Evolutionary conservation across 2,888 invertebrate genomes (phyloP).

Genomic region (Agonopterix subpropinquella): DNA sequence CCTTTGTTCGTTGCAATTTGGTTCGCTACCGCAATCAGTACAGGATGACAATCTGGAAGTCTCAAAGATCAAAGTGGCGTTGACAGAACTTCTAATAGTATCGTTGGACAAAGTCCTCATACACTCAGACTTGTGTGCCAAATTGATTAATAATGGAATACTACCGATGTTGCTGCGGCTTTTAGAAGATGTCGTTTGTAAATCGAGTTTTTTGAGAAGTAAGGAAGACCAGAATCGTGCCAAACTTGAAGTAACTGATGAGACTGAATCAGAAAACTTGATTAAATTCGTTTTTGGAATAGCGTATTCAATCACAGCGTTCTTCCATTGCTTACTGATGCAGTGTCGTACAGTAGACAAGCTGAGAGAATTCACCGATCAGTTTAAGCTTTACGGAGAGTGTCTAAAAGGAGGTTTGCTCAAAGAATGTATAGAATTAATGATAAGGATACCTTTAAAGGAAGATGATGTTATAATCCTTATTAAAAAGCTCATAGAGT

Average conservation of each 20-base stretch:
- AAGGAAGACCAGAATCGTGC: conserved; percentile 24
- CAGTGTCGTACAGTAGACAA: conserved; percentile 71
- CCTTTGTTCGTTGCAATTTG: conserved; percentile 77
- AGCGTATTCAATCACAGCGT: conserved; percentile 74
- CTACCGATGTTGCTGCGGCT: conserved; percentile 77
- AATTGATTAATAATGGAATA: conserved; percentile 76
- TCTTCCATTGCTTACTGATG: conserved; percentile 76
- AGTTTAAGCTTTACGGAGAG: conserved; percentile 76
- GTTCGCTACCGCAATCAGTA: conserved; percentile 45
- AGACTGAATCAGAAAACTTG: conserved; percentile 64
- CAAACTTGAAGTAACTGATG: conserved; percentile 30
- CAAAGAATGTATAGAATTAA: conserved; percentile 70
- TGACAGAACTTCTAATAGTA: conserved; percentile 74
- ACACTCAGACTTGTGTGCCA: conserved; percentile 70
- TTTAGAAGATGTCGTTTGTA: conserved; percentile 72
- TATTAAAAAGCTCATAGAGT: conserved; percentile 72
- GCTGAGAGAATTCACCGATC: conserved; percentile 72
- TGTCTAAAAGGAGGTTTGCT: conserved; percentile 75
- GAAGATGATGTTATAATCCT: conserved; percentile 48
- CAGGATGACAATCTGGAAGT: conserved; percentile 45
- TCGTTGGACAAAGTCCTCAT: conserved; percentile 73
- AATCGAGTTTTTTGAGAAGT: conserved; percentile 37
- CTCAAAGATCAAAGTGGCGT: conserved; percentile 69
- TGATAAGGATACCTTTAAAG: conserved; percentile 67
- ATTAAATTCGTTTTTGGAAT: conserved; percentile 78